phyloP scores from a whole-genome alignment of 1,140 invertebrate genomes.

The Anastrepha ludens region DNA sequence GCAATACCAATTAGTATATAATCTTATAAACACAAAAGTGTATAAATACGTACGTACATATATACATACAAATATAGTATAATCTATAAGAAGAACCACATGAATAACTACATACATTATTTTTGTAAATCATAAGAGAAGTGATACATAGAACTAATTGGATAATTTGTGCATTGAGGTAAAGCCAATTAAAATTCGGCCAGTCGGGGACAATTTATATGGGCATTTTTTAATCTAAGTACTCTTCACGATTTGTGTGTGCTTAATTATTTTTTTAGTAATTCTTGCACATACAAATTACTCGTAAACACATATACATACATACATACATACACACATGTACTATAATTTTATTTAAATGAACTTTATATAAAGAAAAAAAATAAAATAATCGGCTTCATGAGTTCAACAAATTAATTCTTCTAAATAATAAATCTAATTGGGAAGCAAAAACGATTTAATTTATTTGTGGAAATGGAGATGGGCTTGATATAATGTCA shows the following conservation, averaged over 20 bases:
- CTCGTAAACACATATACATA: background rate
- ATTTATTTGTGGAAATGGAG: no score
- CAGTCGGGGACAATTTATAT: background rate
- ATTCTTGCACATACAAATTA: background rate
- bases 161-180: background rate
- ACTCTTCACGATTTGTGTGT: background rate
- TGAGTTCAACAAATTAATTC: conserved; percentile 14
- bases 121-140: conserved; percentile 43
- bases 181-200: background rate
- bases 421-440: conserved; percentile 29
- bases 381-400: conserved; percentile 8
- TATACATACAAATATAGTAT: background rate
- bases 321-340: background rate
- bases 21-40: background rate
- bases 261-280: background rate
- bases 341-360: conserved; percentile 14
- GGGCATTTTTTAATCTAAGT: conserved; percentile 21
- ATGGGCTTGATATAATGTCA: no score
- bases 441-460: background rate
- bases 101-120: conserved; percentile 11
- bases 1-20: conserved; percentile 34
- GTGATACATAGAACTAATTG: background rate
- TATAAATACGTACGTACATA: background rate
- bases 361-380: conserved; percentile 5
- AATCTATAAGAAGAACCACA: background rate